A percentile compares a stretch with the other conserved stretches of the same genome.
These are phyloP conservation scores for Neodontobutis hainanensis DNA, from an alignment of 2,113 vertebrate species.

Conservation along the genomic window DNA sequence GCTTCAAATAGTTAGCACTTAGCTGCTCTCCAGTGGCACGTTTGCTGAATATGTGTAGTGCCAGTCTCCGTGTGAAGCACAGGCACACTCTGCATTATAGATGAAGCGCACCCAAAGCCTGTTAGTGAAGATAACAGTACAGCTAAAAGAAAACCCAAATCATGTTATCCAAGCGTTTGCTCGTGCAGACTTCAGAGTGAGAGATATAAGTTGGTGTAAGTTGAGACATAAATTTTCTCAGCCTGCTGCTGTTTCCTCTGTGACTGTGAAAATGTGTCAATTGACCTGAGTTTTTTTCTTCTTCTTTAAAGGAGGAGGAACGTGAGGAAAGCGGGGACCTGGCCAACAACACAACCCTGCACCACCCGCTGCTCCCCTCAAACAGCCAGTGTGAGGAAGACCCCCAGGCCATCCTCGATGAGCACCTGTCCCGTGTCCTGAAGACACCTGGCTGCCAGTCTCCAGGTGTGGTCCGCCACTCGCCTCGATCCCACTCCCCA, in stretches of 20 bases:
- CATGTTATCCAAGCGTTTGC: constrained; percentile 63
- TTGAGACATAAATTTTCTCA: constrained; percentile 46
- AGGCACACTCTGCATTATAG: constrained; percentile 74
- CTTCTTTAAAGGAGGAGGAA: constrained; percentile 84
- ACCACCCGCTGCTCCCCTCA: constrained; percentile 75
- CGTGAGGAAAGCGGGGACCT: constrained; percentile 79
- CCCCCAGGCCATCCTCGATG: constrained; percentile 94
- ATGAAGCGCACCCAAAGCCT: constrained; percentile 73
- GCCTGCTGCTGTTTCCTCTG: constrained; percentile 30
- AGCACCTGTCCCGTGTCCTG: constrained; percentile 93
- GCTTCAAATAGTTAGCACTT: constrained; percentile 74
- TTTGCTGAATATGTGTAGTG: constrained; percentile 68
- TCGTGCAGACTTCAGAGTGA: constrained; percentile 60
- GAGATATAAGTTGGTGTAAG: constrained; percentile 56
- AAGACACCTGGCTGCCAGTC: constrained; percentile 96
- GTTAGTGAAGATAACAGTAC: constrained; percentile 71
- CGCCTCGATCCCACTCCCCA: constrained; percentile 85
- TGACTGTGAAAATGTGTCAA: constrained; percentile 27
- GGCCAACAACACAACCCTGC: constrained; percentile 40
- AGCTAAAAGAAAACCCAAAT: constrained; percentile 65
- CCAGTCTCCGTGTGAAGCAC: constrained; percentile 69
- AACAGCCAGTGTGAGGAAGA: constrained; percentile 87
- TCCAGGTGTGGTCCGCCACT: constrained; percentile 83
- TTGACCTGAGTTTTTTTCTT: not conserved
- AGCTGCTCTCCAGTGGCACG: constrained; percentile 74